phyloP scores from a whole-genome alignment of 2,797 vertebrate species.

The Xiphorhynchus erythropygius region DNA sequence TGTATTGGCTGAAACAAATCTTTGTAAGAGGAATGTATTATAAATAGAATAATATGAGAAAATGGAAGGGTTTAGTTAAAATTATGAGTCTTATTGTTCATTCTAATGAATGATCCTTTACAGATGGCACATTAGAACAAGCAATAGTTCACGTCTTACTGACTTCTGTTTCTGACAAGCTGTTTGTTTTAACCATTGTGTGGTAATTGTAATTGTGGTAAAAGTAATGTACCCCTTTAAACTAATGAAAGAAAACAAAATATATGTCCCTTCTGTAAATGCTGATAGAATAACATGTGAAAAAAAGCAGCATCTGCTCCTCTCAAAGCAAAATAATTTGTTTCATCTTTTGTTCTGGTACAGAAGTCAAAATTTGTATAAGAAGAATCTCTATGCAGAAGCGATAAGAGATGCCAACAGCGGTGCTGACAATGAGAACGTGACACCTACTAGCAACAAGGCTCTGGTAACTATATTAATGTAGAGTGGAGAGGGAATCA shows the following conservation, averaged over 20 bases:
- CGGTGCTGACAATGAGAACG: slow-evolving; percentile 68
- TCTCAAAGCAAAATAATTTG: background rate
- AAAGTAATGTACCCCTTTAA: background rate
- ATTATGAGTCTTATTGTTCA: background rate
- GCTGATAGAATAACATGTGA: background rate
- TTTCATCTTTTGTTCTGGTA: slow-evolving; percentile 52
- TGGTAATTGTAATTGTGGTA: background rate
- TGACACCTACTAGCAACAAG: slow-evolving; percentile 59
- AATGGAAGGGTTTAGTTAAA: background rate
- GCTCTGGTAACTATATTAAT: slow-evolving; percentile 70
- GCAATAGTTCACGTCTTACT: background rate
- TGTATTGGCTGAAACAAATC: background rate
- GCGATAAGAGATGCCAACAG: slow-evolving; percentile 67
- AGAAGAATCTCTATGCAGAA: slow-evolving; percentile 75
- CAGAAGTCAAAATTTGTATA: slow-evolving; percentile 76
- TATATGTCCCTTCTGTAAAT: background rate
- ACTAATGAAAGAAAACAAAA: background rate
- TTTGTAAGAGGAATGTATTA: background rate
- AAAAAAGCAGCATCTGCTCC: background rate
- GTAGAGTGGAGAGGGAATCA: slow-evolving; percentile 34
- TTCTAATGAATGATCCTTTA: background rate
- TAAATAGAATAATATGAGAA: background rate
- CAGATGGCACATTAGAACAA: background rate
- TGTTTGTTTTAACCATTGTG: background rate
- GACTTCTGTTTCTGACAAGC: background rate